Evolutionary conservation across 2,888 invertebrate genomes (phyloP), one percentile per base, ranked within the genome.

Genomic region (Pterobdella sp.): DNA sequence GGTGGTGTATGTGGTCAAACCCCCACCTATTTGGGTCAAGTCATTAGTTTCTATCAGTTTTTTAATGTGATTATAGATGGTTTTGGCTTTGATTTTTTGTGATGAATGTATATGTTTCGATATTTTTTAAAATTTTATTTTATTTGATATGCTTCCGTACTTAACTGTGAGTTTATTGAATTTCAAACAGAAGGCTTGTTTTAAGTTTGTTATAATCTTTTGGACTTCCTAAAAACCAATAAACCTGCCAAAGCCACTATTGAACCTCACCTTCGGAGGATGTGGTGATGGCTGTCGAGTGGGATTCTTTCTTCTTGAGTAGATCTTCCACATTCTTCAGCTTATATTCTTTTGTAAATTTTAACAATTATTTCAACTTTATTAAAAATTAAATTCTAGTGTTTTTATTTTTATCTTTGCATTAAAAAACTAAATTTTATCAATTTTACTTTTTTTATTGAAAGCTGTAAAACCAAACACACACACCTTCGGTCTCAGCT

Each of bases 311-410:
- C 37, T 68, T 68, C 18, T 14, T 18, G 26, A 36, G 31, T n/a
- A 49, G 36, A 34, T 69, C 69, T 18, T 69, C 69, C 4, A 69
- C 42, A 37, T 52, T 69, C 37, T 42, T 69, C 52, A 42, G 63
- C 26, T 26, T 29, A 26, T 63, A 63, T 63, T 63, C 63, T 26
- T 4, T 63, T 4, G n/a, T n/a, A n/a, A n/a, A n/a, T n/a, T n/a
- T n/a, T n/a, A n/a, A n/a, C n/a, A n/a, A n/a, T n/a, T n/a, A n/a
- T n/a, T n/a, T n/a, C n/a, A n/a, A n/a, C n/a, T n/a, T n/a, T n/a
- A n/a, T n/a, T n/a, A n/a, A n/a, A n/a, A n/a, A n/a, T n/a, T n/a
- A n/a, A n/a, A n/a, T n/a, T n/a, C n/a, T n/a, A n/a, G n/a, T n/a
- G n/a, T n/a, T n/a, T n/a, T n/a, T n/a, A n/a, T n/a, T n/a, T n/a